A percentile compares a stretch with the other conserved stretches of the same genome.
Conservation (phyloP, 2,888 invertebrate genomes). For the Pterostichus madidus region DNA sequence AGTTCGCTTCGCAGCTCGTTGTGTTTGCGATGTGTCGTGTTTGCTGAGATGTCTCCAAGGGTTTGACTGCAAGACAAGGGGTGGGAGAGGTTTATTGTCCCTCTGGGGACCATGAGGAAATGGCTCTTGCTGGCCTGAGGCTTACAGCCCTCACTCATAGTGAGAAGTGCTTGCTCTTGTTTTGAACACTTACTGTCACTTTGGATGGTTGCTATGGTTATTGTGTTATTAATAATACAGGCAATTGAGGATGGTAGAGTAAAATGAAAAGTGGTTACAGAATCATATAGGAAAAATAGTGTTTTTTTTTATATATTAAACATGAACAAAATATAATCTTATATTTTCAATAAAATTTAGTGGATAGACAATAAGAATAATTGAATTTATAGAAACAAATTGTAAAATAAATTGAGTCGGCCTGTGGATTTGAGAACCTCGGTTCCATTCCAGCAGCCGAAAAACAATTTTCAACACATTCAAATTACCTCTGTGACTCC, state of each 20-base stretch:
- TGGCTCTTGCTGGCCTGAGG: slow-evolving; percentile 11
- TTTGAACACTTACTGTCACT: slow-evolving; percentile 32
- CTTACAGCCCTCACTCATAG: background rate
- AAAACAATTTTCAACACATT: too few relatives aligned
- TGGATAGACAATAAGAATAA: too few relatives aligned
- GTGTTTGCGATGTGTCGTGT: slow-evolving; percentile 38
- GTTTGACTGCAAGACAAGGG: background rate
- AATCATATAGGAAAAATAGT: too few relatives aligned
- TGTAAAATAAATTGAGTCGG: too few relatives aligned
- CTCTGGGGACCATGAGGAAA: slow-evolving; percentile 36
- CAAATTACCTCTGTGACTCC: too few relatives aligned
- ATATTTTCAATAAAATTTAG: too few relatives aligned
- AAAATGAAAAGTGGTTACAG: too few relatives aligned
- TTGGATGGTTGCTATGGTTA: slow-evolving; percentile 6
- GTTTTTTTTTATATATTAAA: too few relatives aligned
- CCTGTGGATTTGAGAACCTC: too few relatives aligned
- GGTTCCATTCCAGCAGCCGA: too few relatives aligned
- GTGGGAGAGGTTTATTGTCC: slow-evolving; percentile 13
- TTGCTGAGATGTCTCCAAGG: slow-evolving; percentile 29
- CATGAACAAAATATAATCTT: too few relatives aligned
- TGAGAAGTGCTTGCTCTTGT: slow-evolving; percentile 3
- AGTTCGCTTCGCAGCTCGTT: slow-evolving; percentile 31
- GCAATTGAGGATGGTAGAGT: background rate
- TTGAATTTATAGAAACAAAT: too few relatives aligned
- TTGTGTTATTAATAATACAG: slow-evolving; percentile 14